Base-by-base conservation (phyloP, 1,140 invertebrate species). In the Thalassaphorura encarpata region DNA sequence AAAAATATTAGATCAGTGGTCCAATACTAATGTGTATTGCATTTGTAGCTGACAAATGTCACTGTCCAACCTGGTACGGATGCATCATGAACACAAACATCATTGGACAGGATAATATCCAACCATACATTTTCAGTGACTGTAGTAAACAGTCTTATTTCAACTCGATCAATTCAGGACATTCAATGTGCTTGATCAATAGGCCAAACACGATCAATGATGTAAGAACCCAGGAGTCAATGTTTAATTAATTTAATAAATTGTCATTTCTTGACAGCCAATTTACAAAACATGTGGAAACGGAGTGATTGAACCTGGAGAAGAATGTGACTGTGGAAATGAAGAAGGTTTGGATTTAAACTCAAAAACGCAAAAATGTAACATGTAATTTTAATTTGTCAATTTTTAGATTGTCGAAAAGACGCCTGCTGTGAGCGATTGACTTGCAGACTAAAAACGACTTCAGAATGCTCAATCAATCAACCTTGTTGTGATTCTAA, bases 371-470 rank as follows among this genome's bases (percentile, higher is more conserved):
- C 11, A 15, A 11, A 43, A 4, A 46, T 29, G 27, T 48, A 18
- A 48, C 24, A 28, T 28, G 46, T 48, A 29, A 29, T 16, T 5
- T 16, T 29, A 11, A 40, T 42, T 31, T 54, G 52, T 26, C 88
- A 90, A 73, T 92, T 92, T n/a, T n/a, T n/a, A n/a, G 85, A 94
- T 63, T 97, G 93, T 74, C 74, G 80, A 52, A 74, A 77, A 33
- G 92, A 96, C 74, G 88, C 89, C 1, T 97, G 93, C 73, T 97
- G 93, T 75, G 91, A 97, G 74, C 87, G 89, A 49, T 85, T 89
- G 69, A 96, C 92, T 19, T 97, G 94, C 73, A 87, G 91, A 56
- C 78, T 97, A 23, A 88, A 82, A 48, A 83, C 83, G 48, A 91
- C 94, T 71, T 83, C 93, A 1, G 82, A 94, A 73, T 97, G 94